phyloP scores from a whole-genome alignment of 2,113 vertebrate species.

The Rhynchomys soricoides region DNA sequence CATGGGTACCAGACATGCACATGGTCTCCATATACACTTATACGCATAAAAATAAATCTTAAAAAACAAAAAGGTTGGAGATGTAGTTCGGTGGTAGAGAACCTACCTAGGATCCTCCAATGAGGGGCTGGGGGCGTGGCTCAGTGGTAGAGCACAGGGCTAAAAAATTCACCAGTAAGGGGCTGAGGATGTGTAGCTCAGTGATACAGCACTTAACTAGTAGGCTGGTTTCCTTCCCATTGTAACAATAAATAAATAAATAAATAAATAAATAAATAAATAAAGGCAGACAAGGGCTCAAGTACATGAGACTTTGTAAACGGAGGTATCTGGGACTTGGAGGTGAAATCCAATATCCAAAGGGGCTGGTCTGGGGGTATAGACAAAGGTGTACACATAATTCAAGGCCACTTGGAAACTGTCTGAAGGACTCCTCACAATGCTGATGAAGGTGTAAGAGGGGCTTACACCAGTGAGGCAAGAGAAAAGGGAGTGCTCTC shows the following conservation, averaged over 20 bases:
- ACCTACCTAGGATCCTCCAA: neutral
- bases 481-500: neutral
- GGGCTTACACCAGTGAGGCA: neutral
- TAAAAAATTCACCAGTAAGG: neutral
- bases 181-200: neutral
- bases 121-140: neutral
- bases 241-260: neutral
- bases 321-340: neutral
- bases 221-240: neutral
- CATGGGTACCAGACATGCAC: neutral
- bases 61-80: neutral
- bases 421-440: neutral
- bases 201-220: neutral
- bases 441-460: neutral
- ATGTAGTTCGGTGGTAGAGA: neutral
- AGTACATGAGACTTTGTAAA: neutral
- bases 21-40: neutral
- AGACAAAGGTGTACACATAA: neutral
- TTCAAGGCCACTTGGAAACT: no score
- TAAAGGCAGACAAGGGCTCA: neutral
- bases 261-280: neutral
- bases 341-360: neutral
- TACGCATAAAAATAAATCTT: neutral
- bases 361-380: neutral
- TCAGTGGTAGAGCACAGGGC: neutral